Percentiles rank a stretch among this genome's conserved stretches.
Evolutionary conservation across 2,113 vertebrate species (phyloP).

Genomic region (Progne subis): DNA sequence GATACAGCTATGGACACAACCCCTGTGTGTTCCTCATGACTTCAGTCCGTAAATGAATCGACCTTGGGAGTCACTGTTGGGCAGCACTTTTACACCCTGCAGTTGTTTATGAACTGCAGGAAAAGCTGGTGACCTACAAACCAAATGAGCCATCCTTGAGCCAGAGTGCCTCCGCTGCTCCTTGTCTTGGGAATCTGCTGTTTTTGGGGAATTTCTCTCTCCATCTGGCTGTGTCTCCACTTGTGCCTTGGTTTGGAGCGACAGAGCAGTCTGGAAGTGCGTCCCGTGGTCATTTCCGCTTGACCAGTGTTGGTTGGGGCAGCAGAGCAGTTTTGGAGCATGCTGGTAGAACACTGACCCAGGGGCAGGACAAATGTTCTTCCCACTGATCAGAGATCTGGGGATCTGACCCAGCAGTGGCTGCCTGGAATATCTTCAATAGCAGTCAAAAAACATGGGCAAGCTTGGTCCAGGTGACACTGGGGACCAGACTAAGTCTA

Average conservation of each 20-base stretch:
- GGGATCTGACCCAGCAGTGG: neutral
- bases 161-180: neutral
- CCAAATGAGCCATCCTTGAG: neutral
- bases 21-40: neutral
- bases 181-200: neutral
- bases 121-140: neutral
- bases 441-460: neutral
- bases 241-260: neutral
- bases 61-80: neutral
- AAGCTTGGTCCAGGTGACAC: neutral
- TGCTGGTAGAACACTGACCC: rapidly evolving
- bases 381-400: neutral
- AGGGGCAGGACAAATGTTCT: neutral
- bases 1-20: neutral
- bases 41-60: neutral
- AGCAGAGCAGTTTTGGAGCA: neutral
- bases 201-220: neutral
- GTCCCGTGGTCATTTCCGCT: neutral
- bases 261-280: neutral
- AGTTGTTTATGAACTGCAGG: neutral
- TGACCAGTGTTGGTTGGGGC: neutral
- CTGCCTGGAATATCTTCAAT: neutral
- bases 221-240: neutral
- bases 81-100: neutral
- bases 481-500: neutral